phyloP scores from a whole-genome alignment of 2,113 vertebrate species.

The Corydoras sp. region DNA sequence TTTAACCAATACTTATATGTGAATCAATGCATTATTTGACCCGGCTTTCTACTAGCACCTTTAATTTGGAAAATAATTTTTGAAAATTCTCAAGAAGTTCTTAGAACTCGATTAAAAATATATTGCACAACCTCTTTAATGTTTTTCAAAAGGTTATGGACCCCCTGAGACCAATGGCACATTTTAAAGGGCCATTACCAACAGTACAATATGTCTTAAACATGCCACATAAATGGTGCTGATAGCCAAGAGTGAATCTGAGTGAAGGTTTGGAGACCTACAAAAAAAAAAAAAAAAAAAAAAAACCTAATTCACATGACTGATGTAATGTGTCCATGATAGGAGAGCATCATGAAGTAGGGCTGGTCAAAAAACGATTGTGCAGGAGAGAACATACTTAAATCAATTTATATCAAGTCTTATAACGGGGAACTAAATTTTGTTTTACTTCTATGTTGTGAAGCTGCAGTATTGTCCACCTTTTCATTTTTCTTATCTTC shows the following conservation, averaged over 20 bases:
- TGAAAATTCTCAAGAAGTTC: background rate
- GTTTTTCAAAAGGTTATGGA: conserved; percentile 10
- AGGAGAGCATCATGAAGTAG: no score
- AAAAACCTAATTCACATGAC: background rate
- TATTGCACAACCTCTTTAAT: conserved; percentile 17
- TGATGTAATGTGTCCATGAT: background rate
- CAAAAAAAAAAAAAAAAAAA: background rate
- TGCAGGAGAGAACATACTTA: no score
- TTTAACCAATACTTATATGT: background rate
- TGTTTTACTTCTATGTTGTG: no score
- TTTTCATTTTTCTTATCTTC: no score
- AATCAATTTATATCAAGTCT: no score
- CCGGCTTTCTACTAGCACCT: background rate
- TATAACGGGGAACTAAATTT: no score
- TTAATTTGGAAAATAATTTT: background rate
- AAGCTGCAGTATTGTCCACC: no score
- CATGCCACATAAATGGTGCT: background rate
- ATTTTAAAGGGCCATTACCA: conserved; percentile 26
- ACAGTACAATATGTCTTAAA: background rate
- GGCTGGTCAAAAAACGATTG: no score
- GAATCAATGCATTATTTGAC: background rate
- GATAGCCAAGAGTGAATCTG: background rate
- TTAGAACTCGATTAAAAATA: conserved; percentile 1
- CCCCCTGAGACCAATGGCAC: background rate
- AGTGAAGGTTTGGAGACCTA: background rate